These are phyloP conservation scores for Drosophila pseudotakahashii DNA, from an alignment of 2,888 invertebrate genomes.

Conservation along the genomic window DNA sequence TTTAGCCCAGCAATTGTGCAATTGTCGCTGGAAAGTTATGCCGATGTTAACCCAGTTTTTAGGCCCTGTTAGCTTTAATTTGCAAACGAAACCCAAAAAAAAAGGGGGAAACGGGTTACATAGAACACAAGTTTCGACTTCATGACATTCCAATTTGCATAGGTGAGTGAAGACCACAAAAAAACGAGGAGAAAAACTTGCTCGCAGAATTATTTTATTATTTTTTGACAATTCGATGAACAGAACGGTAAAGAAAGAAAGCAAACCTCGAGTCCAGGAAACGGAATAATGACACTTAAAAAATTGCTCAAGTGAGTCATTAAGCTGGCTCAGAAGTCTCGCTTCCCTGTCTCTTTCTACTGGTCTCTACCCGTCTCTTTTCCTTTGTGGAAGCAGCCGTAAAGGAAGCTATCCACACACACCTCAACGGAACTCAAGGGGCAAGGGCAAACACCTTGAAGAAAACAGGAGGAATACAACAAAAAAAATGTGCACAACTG, in stretches of 20 bases:
- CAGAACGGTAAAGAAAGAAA: conserved; percentile 59
- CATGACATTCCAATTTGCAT: conserved; percentile 70
- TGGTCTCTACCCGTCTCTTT: background rate
- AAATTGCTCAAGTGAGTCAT: conserved; percentile 60
- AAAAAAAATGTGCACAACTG: conserved; percentile 11
- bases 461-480: background rate
- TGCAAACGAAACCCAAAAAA: conserved; percentile 37
- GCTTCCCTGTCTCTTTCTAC: conserved; percentile 1
- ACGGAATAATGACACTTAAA: conserved; percentile 41
- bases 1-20: conserved; percentile 41
- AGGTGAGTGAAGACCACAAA: conserved; percentile 39
- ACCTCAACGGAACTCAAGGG: conserved; percentile 21
- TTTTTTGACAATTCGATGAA: conserved; percentile 58
- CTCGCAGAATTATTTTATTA: conserved; percentile 19
- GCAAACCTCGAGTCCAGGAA: conserved; percentile 58
- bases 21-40: conserved; percentile 56
- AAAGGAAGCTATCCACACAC: conserved; percentile 33
- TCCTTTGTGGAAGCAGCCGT: conserved; percentile 19
- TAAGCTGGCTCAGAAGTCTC: conserved; percentile 50
- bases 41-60: conserved; percentile 62
- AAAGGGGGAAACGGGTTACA: conserved; percentile 15
- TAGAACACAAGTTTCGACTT: conserved; percentile 33
- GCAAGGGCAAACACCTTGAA: conserved; percentile 28
- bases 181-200: background rate
- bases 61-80: conserved; percentile 31